Base-by-base conservation (phyloP, 2,113 vertebrate species). In the Ifrita kowaldi region DNA sequence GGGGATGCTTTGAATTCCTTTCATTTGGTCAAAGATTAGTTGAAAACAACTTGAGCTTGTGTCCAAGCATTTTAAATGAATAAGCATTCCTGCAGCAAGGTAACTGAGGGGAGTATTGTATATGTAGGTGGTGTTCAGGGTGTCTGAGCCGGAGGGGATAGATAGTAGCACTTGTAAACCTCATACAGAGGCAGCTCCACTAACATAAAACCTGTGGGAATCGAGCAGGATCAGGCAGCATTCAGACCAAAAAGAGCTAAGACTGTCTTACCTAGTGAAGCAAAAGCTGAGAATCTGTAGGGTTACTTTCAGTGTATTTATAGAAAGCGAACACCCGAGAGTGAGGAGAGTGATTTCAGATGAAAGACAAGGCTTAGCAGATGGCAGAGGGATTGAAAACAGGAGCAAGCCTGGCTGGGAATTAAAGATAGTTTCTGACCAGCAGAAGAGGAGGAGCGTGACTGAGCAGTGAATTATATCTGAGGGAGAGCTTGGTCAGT, bases 221-320 rank as follows among this genome's bases (percentile, higher is more conserved):
- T 0, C 5, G n/a, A 75, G 81, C 47, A 47, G 30, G 16, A 81
- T 41, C 69, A 39, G 84, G 47, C 56, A 41, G 49, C 20, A 52
- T 42, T 57, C 69, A 68, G 28, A 35, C 42, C 9, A 17, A 57
- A 55, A 67, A 23, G 20, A 81, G 46, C 6, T 7, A 26, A 41
- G 13, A 23, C n/a, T 79, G 53, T 33, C 57, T 49, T n/a, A 30
- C 30, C 53, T 30, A 41, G 59, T 1, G 24, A 35, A 50, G 50
- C 53, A 70, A 84, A 88, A 74, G 35, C 71, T 42, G 70, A 41
- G 71, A 55, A 53, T 0, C 0, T 41, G 18, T 49, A 24, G 2
- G 6, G 68, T 92, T 87, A n/a, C 47, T 86, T 87, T 32, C 79
- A 35, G 16, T n/a, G 35, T 84, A 70, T 95, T 94, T 95, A 93